Conservation (phyloP, 2,888 invertebrate genomes). For the Prosapia bicincta region DNA sequence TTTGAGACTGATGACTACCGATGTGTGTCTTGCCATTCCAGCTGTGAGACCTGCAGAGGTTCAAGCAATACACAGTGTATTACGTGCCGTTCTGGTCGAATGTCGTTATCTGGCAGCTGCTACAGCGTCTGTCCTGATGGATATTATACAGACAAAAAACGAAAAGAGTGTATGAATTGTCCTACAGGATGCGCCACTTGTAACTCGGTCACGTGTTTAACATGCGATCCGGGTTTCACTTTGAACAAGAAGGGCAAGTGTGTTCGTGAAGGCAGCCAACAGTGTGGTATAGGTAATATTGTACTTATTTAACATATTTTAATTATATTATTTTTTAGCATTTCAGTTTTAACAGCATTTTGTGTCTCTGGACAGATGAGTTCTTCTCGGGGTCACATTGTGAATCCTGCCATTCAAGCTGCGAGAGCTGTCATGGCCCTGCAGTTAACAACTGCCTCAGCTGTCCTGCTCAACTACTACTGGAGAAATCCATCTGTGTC, state of each 20-base stretch:
- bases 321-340: too few relatives aligned
- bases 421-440: slow-evolving; percentile 78
- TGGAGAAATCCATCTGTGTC: slow-evolving; percentile 71
- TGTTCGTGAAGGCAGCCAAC: slow-evolving; percentile 64
- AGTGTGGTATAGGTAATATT: slow-evolving; percentile 64
- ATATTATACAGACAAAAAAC: slow-evolving; percentile 71
- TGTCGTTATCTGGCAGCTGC: slow-evolving; percentile 69
- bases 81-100: slow-evolving; percentile 70
- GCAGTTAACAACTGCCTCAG: slow-evolving; percentile 70
- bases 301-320: slow-evolving; percentile 36
- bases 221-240: slow-evolving; percentile 71
- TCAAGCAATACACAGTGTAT: slow-evolving; percentile 76
- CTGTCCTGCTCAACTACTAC: slow-evolving; percentile 63
- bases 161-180: slow-evolving; percentile 76
- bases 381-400: slow-evolving; percentile 70
- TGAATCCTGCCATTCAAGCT: slow-evolving; percentile 70
- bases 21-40: slow-evolving; percentile 74
- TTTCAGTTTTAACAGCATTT: too few relatives aligned
- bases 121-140: slow-evolving; percentile 65
- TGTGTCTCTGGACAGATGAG: slow-evolving; percentile 55
- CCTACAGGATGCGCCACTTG: slow-evolving; percentile 75
- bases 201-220: slow-evolving; percentile 65
- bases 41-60: slow-evolving; percentile 78
- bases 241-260: slow-evolving; percentile 73
- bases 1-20: slow-evolving; percentile 85